Conservation (phyloP, 1,140 invertebrate species). For the Liolophura sinensis region DNA sequence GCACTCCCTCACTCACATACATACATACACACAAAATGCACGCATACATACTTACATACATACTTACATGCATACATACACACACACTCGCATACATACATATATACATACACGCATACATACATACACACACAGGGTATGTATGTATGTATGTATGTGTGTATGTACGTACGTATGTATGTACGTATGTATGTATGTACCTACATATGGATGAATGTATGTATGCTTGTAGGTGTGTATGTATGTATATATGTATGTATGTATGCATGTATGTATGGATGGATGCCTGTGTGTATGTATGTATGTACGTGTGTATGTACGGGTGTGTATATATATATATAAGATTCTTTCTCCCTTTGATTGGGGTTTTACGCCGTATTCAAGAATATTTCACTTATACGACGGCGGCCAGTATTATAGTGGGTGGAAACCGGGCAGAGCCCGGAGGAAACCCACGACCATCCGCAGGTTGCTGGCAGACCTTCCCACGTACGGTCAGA, state of each 20-base stretch:
- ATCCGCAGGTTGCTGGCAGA: no score
- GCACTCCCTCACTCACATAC: neutral
- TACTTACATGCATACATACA: neutral
- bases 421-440: no score
- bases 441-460: no score
- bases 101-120: constrained; percentile 12
- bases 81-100: neutral
- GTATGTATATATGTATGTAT: constrained; percentile 6
- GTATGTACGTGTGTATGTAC: constrained; percentile 9
- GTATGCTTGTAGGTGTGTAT: constrained; percentile 6
- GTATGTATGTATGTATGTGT: constrained; percentile 6
- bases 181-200: neutral
- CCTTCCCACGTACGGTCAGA: no score
- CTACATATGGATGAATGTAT: neutral
- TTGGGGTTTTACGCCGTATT: no score
- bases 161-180: neutral
- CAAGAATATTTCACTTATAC: no score
- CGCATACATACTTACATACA: neutral
- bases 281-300: constrained; percentile 8
- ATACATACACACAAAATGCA: neutral
- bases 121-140: constrained; percentile 7
- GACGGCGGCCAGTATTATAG: no score
- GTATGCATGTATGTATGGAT: constrained; percentile 1
- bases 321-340: constrained; percentile 8
- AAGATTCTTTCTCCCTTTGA: no score